A percentile compares a stretch with the other conserved stretches of the same genome.
Evolutionary conservation across 1,140 invertebrate species (phyloP).

Genomic region (Ruditapes philippinarum): DNA sequence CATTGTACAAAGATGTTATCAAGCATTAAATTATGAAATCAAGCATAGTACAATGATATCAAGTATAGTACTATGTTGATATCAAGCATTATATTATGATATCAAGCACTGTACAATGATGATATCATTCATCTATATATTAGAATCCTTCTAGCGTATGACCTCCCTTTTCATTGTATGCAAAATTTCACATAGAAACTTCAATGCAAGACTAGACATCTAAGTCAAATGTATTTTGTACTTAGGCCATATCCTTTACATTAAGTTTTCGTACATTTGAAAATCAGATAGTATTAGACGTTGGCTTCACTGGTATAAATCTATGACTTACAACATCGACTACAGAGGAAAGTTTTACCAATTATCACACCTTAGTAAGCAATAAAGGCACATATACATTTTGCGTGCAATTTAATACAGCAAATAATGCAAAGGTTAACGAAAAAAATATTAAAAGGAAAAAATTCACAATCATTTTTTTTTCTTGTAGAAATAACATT

Average conservation of each 20-base stretch:
- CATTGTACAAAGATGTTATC: no score
- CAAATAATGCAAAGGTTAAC: neutral
- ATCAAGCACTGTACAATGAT: no score
- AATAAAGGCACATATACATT: conserved; percentile 26
- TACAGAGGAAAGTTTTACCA: neutral
- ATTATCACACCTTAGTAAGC: conserved; percentile 34
- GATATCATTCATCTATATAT: no score
- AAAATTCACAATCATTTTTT: neutral
- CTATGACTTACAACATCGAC: conserved; percentile 3
- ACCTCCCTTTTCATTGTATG: no score
- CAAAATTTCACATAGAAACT: neutral
- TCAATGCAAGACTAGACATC: neutral
- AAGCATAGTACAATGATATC: no score
- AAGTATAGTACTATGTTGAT: no score
- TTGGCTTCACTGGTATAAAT: neutral
- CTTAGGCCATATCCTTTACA: neutral
- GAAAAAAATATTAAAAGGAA: neutral
- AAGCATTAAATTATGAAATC: no score
- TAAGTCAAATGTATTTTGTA: neutral
- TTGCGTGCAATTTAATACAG: conserved; percentile 5
- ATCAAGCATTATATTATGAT: neutral
- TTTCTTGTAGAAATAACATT: neutral
- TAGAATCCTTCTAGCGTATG: no score
- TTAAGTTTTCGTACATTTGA: neutral
- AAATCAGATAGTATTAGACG: neutral